Conservation (phyloP, 2,888 invertebrate genomes). For the Ecliptopera silaceata region DNA sequence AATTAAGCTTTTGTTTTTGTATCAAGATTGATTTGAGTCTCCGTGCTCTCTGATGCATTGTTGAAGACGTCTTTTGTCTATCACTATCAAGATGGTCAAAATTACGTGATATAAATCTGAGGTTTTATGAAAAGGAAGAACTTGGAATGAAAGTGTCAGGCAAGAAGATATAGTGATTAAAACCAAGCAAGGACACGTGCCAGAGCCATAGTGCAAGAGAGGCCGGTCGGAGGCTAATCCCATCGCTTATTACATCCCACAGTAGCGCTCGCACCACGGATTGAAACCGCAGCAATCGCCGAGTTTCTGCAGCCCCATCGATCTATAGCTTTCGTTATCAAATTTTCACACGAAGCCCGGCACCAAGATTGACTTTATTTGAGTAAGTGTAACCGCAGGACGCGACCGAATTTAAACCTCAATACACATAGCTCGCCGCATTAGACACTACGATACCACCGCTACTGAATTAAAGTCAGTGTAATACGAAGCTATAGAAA, state of each 20-base stretch:
- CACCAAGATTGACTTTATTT: constrained; percentile 82
- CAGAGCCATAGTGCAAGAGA: constrained; percentile 16
- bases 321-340: constrained; percentile 80
- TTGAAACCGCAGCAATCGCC: constrained; percentile 77
- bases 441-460: constrained; percentile 48
- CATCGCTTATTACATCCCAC: constrained; percentile 77
- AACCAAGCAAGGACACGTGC: constrained; percentile 27
- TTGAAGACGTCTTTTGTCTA: background rate
- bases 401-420: constrained; percentile 52
- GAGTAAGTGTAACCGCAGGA: constrained; percentile 78
- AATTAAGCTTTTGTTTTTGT: constrained; percentile 3
- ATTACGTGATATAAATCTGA: background rate
- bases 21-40: background rate
- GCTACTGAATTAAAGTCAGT: constrained; percentile 53
- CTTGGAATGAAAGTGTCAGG: background rate
- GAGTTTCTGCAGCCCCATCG: constrained; percentile 76
- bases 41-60: background rate
- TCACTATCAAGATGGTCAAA: background rate
- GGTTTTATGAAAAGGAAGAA: background rate
- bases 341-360: constrained; percentile 80
- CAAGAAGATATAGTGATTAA: constrained; percentile 29
- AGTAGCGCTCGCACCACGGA: constrained; percentile 64
- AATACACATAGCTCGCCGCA: constrained; percentile 55
- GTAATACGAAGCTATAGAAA: constrained; percentile 65
- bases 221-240: constrained; percentile 60